Conservation (phyloP, 2,113 vertebrate species). For the Geococcyx californianus region DNA sequence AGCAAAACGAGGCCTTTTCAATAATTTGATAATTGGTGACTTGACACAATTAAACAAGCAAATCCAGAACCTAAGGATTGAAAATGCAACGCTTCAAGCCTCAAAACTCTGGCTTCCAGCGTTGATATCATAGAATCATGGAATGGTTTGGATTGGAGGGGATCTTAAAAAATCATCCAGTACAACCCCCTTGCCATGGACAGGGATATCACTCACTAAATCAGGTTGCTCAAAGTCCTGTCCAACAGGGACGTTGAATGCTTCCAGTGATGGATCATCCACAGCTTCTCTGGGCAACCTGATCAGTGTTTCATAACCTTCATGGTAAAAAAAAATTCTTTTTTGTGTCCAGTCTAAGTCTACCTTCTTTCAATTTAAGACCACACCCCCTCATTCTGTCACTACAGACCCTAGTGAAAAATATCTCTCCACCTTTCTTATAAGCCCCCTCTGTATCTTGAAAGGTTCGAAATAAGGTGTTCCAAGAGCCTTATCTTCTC, state of each 20-base stretch:
- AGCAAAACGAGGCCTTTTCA: background rate
- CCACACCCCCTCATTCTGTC: background rate
- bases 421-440: background rate
- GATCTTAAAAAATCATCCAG: background rate
- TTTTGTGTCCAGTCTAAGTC: background rate
- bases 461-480: background rate
- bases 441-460: background rate
- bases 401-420: background rate
- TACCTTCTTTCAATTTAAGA: background rate
- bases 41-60: background rate
- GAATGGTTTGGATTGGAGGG: background rate
- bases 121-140: background rate
- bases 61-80: background rate
- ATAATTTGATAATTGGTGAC: background rate
- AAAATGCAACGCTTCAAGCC: background rate
- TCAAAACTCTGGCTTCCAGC: background rate
- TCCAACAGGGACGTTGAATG: background rate
- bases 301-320: background rate
- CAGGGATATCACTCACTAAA: background rate
- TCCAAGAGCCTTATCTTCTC: background rate
- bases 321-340: background rate
- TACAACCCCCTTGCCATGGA: accelerated
- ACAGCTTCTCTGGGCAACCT: background rate
- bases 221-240: background rate
- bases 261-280: background rate